Conservation (phyloP, 2,888 invertebrate species). For the Monopis laevigella region DNA sequence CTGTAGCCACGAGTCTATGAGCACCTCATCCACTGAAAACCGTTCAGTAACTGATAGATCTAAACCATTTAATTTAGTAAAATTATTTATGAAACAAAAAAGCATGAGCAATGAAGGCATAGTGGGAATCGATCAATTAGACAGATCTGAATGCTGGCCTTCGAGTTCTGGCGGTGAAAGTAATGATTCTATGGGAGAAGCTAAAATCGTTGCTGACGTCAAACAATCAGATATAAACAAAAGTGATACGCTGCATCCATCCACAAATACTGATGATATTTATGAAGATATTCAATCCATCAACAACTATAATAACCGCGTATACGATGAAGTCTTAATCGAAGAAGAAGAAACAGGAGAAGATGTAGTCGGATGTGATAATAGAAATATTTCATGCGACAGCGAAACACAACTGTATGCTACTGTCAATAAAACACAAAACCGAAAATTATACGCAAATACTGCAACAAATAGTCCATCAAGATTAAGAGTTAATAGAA, state of each 20-base stretch:
- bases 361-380: conserved; percentile 37
- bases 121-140: conserved; percentile 78
- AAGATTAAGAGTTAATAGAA: conserved; percentile 43
- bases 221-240: conserved; percentile 21
- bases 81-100: conserved; percentile 90
- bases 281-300: conserved; percentile 48
- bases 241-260: conserved; percentile 60
- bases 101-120: conserved; percentile 83
- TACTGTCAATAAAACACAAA: conserved; percentile 53
- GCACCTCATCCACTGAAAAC: conserved; percentile 61
- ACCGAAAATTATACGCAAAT: conserved; percentile 49
- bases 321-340: conserved; percentile 54
- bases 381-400: conserved; percentile 33
- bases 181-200: conserved; percentile 65
- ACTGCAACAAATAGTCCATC: conserved; percentile 63
- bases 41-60: conserved; percentile 58
- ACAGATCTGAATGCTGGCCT: conserved; percentile 80
- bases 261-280: conserved; percentile 41
- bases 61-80: conserved; percentile 81
- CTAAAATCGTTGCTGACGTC: conserved; percentile 36
- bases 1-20: conserved; percentile 61
- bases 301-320: conserved; percentile 45
- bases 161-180: conserved; percentile 71
- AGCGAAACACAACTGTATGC: conserved; percentile 56
- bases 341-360: conserved; percentile 58